Base-by-base conservation (phyloP, 2,113 vertebrate genomes). In the Dipodomys stephensi region DNA sequence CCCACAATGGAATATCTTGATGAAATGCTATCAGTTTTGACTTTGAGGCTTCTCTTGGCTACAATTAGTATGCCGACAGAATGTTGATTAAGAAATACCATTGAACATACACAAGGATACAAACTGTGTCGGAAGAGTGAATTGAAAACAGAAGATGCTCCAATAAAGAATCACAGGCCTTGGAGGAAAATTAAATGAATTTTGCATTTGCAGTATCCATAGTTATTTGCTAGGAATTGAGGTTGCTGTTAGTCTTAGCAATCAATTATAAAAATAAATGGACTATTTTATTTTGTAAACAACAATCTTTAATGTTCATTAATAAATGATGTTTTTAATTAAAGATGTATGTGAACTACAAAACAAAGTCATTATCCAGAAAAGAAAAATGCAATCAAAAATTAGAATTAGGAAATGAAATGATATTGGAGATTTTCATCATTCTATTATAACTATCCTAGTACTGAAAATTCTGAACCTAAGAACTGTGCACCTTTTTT, bases 1-100 rank as follows among this genome's bases (percentile, higher is more conserved):
- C 92, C 96, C 95, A 94, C 82, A 85, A 93, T 64, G 92, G 83
- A 94, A 92, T 88, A 90, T 95, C 94, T 96, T 94, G 85, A 94
- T 92, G 94, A 96, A 94, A 94, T 93, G 57, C 82, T 94, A 88
- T 96, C 91, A 93, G 46, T 90, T 94, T 90, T 88, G 32, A 86
- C 85, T 94, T 83, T 82, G 74, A 23, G 69, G 62, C 78, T 92
- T 57, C 57, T 90, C 80, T 92, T 64, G 35, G 76, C 93, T 71
- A 94, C 13, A 78, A 11, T 30, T 32, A 16, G 32, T 25, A 88
- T 89, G 79, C 83, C 85, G 82, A 86, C 82, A 82, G 83, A 82
- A 94, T 22, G 15, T 16, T 88, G 94, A 94, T 96, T 84, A 92
- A 93, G 77, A 93, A 89, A 93, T 94, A 79, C 90, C 30, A 87